phyloP scores from a whole-genome alignment of 2,113 vertebrate genomes.

The Periophthalmodon schlosseri region DNA sequence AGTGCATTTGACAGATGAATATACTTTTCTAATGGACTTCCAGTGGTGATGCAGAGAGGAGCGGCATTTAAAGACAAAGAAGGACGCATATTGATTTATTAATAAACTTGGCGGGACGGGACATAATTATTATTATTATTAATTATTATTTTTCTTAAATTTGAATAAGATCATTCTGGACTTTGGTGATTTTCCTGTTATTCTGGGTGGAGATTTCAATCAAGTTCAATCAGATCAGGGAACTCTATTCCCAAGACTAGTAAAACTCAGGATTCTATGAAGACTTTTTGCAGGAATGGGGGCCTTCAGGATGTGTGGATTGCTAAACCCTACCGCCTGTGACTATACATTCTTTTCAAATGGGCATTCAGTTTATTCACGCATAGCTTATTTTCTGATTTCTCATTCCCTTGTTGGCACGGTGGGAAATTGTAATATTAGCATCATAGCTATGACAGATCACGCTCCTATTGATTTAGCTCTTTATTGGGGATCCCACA shows the following conservation, averaged over 20 bases:
- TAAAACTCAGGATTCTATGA: not conserved
- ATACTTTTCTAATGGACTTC: too few relatives aligned
- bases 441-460: not conserved
- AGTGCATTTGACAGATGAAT: too few relatives aligned
- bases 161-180: not conserved
- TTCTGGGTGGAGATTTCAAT: not conserved
- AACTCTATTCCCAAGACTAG: not conserved
- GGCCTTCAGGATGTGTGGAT: not conserved
- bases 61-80: too few relatives aligned
- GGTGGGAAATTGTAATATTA: not conserved
- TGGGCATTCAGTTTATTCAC: not conserved
- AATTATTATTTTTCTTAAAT: not conserved
- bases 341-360: not conserved
- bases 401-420: not conserved
- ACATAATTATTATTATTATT: too few relatives aligned
- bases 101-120: too few relatives aligned
- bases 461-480: not conserved
- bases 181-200: not conserved
- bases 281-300: not conserved
- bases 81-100: too few relatives aligned
- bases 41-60: too few relatives aligned
- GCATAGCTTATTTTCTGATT: not conserved
- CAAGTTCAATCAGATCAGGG: not conserved
- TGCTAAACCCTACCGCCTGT: not conserved
- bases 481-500: not conserved